Evolutionary conservation across 2,113 vertebrate species (phyloP), one percentile per base, ranked within the genome.

Genomic region (Corythaeola cristata): DNA sequence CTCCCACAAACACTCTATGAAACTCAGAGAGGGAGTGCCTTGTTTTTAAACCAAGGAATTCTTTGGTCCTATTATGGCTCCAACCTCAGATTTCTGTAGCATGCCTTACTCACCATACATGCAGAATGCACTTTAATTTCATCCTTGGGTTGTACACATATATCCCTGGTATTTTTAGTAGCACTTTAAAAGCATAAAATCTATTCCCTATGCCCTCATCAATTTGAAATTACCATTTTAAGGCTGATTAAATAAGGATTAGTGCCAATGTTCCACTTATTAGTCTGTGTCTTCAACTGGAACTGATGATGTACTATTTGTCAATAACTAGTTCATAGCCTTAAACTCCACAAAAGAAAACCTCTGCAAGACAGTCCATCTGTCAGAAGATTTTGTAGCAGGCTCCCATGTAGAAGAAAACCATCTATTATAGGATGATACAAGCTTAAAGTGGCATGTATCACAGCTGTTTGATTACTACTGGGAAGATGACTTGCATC

Each of bases 211-310:
- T 97, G 97, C 97, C 97, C 97, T 98, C 98, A 98, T 98, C 98
- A 98, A 98, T 98, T 98, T 97, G 95, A 98, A 98, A 98, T 98
- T 98, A 98, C 98, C 98, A 98, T 98, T 98, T 98, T 98, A 98
- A 98, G 98, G 97, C 97, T 98, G 98, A 98, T 99, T 98, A 98
- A 98, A 98, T 98, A 98, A 97, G 98, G 97, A 98, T 99, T 98
- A 98, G 98, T 97, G 97, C 96, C 97, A 98, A 98, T 98, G 98
- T 98, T 98, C 98, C 98, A 98, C 98, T 98, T 98, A 98, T 98
- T 98, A 98, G 98, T 97, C 97, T 98, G 98, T 97, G 97, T 97
- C 96, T 98, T 98, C 98, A 98, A 81, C 97, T 98, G 97, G 98
- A 98, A 98, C 98, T 98, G 97, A 98, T 98, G 98, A 98, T 98